Percentiles rank a stretch among this genome's conserved stretches.
Conservation (phyloP, 2,797 vertebrate species). For the Muscicapa comitata region DNA sequence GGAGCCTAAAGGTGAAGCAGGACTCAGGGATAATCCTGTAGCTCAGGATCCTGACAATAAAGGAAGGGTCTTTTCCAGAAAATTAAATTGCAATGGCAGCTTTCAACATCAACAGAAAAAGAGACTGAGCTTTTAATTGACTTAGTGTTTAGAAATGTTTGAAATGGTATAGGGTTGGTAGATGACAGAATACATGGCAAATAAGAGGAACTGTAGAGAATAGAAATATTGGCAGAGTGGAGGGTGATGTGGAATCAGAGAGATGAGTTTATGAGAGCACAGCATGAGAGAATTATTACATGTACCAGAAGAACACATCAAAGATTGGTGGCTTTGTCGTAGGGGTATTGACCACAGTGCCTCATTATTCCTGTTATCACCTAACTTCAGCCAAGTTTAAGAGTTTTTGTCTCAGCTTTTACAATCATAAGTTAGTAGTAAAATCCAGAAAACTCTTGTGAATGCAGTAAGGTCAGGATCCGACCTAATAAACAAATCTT, state of each 20-base stretch:
- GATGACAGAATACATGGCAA: neutral
- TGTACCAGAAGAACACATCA: neutral
- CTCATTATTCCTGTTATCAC: neutral
- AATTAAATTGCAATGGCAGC: neutral
- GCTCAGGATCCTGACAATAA: neutral
- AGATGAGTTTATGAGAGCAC: neutral
- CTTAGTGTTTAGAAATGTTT: neutral
- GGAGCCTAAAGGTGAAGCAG: neutral
- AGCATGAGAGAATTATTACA: neutral
- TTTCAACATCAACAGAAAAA: neutral
- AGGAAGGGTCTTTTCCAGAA: neutral
- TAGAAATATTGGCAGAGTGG: neutral
- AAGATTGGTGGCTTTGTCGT: neutral
- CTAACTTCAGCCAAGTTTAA: neutral
- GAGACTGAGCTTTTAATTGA: neutral
- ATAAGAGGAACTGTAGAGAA: neutral
- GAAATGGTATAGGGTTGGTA: neutral
- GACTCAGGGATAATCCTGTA: neutral
- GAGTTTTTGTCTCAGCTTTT: neutral
- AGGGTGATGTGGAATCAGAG: neutral
- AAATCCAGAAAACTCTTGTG: neutral
- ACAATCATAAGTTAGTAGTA: neutral
- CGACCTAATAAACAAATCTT: neutral
- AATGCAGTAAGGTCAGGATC: neutral
- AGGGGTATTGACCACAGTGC: neutral